A percentile compares a stretch with the other conserved stretches of the same genome.
These are phyloP conservation scores for Diplosoma virens DNA, from an alignment of 23 tunicate species.

Conservation along the genomic window DNA sequence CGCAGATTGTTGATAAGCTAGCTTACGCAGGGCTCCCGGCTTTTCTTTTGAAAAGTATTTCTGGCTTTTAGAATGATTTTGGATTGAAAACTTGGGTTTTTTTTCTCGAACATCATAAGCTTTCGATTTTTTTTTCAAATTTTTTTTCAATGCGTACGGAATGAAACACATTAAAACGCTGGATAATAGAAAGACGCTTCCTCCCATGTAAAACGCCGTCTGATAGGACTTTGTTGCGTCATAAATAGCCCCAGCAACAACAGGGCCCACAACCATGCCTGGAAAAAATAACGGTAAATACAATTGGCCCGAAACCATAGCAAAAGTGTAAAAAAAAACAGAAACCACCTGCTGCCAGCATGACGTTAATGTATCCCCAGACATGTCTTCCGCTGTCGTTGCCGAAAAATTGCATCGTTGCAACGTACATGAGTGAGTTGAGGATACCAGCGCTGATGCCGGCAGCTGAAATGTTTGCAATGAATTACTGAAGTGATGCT, in stretches of 20 bases:
- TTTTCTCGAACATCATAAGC: background rate
- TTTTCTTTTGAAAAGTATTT: constrained; percentile 35
- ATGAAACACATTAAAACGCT: constrained; percentile 49
- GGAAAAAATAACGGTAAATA: background rate
- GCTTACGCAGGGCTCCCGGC: constrained; percentile 61
- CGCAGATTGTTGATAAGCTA: constrained; percentile 56
- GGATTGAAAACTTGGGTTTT: too few relatives aligned
- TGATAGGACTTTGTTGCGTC: constrained; percentile 79
- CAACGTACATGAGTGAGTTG: constrained; percentile 81
- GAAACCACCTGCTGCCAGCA: constrained; percentile 83
- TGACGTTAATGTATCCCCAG: constrained; percentile 96
- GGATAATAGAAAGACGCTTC: constrained; percentile 56
- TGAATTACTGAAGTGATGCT: too few relatives aligned
- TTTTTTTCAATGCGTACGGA: constrained; percentile 22
- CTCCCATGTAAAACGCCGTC: constrained; percentile 81
- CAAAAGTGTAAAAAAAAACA: too few relatives aligned
- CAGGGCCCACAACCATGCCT: constrained; percentile 94
- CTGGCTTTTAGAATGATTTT: background rate
- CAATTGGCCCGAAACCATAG: background rate
- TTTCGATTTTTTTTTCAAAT: background rate
- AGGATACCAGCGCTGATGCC: constrained; percentile 81
- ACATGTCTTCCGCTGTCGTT: constrained; percentile 71
- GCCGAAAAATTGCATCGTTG: constrained; percentile 88
- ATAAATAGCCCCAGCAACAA: constrained; percentile 76
- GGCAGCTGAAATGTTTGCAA: constrained; percentile 67